Conservation (phyloP, 2,888 invertebrate species). For the Sphaeridia pumilis region DNA sequence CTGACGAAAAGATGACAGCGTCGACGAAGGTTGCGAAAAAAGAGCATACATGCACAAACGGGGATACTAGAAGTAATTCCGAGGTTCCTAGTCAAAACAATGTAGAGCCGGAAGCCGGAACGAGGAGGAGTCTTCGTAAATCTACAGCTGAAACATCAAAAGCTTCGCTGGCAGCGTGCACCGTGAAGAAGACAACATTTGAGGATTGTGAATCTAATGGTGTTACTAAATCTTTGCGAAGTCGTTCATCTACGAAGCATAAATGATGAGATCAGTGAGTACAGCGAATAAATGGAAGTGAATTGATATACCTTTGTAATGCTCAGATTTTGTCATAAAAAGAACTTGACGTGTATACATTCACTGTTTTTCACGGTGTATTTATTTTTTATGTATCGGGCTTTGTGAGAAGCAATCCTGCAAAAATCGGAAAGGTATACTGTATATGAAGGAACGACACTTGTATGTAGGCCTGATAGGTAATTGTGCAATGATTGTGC, state of each 20-base stretch:
- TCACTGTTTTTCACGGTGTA: too few species aligned
- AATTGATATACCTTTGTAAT: background rate
- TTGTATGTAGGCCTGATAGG: too few species aligned
- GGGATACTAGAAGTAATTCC: constrained; percentile 16
- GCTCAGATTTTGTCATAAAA: background rate
- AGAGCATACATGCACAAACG: too few species aligned
- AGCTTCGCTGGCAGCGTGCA: too few species aligned
- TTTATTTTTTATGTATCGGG: too few species aligned
- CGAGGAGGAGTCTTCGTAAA: too few species aligned
- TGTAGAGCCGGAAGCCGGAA: background rate
- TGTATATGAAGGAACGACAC: background rate
- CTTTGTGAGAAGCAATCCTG: constrained; percentile 13
- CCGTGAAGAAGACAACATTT: too few species aligned
- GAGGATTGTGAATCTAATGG: constrained; percentile 5
- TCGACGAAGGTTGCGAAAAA: too few species aligned
- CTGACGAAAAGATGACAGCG: too few species aligned
- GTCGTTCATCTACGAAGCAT: background rate
- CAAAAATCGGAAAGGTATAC: constrained; percentile 18
- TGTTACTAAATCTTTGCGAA: constrained; percentile 8
- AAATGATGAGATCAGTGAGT: background rate
- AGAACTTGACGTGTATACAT: background rate
- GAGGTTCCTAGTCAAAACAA: background rate
- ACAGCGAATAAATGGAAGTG: background rate
- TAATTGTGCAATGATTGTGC: constrained; percentile 2
- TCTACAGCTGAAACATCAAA: too few species aligned